Evolutionary conservation across 2,113 vertebrate genomes (phyloP), one percentile per base, ranked within the genome.

Genomic region (Gnathonemus longibarbis): DNA sequence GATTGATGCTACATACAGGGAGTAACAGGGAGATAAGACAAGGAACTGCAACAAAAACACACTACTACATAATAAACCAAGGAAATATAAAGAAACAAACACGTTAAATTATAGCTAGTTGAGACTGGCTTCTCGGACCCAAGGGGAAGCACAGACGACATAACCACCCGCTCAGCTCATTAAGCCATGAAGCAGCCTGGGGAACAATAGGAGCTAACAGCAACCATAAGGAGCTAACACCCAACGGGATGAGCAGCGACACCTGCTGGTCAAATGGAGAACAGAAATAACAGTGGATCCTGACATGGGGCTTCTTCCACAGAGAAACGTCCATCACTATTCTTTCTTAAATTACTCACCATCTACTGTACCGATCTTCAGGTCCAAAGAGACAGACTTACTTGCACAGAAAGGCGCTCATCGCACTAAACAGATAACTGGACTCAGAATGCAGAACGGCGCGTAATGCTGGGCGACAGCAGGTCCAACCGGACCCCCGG

Each of bases 281-380:
- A 42, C 31, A 42, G 17, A 80, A 39, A 42, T 31, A 3, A 35
- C 13, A 35, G 66, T 15, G 0, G 53, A 56, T 56, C 7, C 7
- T 62, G 24, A 62, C 56, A n/a, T 6, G 2, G 24, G 56, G 56
- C 24, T 62, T 39, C 70, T 77, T 4, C 1, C 5, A 39, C 31
- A 17, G 70, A 84, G 11, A 48, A 45, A 48, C 45, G 24, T 9
- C 31, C 31, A 89, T 39, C 77, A 42, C 19, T 49, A 49, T 49
- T 84, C 35, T 49, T 52, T 9, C 3, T 39, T 80, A 56, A 89
- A 89, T 89, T 89, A 89, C 42, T 89, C 74, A 56, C 70, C 5
- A 19, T 80, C 48, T 52, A 39, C 2, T 24, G 15, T 27, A 15
- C n/a, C n/a, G 50, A 53, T 89, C 7, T 53, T 35, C 17, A 39